These are phyloP conservation scores for Schizopygopsis pylzovi DNA, from an alignment of 2,797 vertebrate genomes.

Conservation along the genomic window DNA sequence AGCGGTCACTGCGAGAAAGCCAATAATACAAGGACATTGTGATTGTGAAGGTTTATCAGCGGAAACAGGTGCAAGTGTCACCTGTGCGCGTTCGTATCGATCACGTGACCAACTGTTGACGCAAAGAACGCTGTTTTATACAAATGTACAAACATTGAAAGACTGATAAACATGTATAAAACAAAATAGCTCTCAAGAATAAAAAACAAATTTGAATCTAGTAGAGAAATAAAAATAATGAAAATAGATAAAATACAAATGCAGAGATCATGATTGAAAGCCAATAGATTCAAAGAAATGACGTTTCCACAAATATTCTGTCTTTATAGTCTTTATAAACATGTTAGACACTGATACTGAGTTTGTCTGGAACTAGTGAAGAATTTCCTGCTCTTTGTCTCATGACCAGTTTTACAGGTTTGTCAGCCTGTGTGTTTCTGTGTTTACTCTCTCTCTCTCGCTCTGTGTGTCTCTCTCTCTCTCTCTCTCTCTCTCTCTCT, in stretches of 20 bases:
- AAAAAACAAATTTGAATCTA: too few relatives aligned
- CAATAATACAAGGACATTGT: not conserved
- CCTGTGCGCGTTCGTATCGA: slow-evolving; percentile 63
- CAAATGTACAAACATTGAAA: not conserved
- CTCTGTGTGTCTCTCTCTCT: not conserved
- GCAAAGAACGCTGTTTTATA: not conserved
- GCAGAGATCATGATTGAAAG: not conserved
- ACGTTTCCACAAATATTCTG: not conserved
- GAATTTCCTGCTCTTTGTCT: slow-evolving; percentile 69
- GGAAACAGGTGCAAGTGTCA: slow-evolving; percentile 21
- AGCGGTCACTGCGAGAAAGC: not conserved
- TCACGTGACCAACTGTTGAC: slow-evolving; percentile 66
- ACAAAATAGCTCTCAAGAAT: not conserved
- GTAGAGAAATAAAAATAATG: not conserved
- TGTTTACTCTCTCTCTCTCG: not conserved
- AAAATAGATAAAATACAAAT: too few relatives aligned
- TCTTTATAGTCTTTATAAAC: not conserved
- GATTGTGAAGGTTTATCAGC: not conserved
- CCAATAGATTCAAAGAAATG: not conserved
- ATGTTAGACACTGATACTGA: not conserved
- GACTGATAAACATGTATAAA: not conserved
- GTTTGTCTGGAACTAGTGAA: slow-evolving; percentile 17
- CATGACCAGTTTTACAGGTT: slow-evolving; percentile 77
- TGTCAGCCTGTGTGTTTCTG: slow-evolving; percentile 34
- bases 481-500: not conserved